Conservation (phyloP, 1,140 invertebrate genomes). For the Laupala kohalensis region DNA sequence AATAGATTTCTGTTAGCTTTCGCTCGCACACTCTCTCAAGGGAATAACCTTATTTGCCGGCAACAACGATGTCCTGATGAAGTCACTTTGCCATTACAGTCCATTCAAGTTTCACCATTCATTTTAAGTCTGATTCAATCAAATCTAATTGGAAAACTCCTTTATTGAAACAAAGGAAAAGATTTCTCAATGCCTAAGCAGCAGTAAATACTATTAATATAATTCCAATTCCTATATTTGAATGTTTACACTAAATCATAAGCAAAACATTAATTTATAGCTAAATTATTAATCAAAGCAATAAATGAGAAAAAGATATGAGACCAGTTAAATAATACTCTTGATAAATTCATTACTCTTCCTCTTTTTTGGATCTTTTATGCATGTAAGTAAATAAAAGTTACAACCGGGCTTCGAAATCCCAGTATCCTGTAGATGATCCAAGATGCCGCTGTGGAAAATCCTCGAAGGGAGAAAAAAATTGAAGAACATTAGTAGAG, state of each 20-base stretch:
- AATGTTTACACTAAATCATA: no score
- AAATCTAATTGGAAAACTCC: no score
- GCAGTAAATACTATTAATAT: no score
- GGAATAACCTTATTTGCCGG: background rate
- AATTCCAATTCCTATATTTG: no score
- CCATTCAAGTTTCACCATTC: background rate
- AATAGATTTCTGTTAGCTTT: constrained; percentile 22
- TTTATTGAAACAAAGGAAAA: no score
- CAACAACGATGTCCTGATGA: background rate
- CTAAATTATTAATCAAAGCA: no score
- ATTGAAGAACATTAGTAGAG: constrained; percentile 16
- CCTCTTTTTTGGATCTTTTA: background rate
- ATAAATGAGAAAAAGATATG: no score
- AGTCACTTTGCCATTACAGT: background rate
- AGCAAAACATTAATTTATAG: no score
- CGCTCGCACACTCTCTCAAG: constrained; percentile 24
- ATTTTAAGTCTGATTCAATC: no score
- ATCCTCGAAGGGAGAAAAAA: constrained; percentile 17
- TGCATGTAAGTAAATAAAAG: background rate
- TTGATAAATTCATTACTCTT: background rate
- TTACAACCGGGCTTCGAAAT: constrained; percentile 5
- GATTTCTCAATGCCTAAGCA: no score
- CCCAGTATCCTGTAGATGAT: constrained; percentile 4
- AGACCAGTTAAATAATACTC: no score
- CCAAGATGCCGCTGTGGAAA: constrained; percentile 13